These are phyloP conservation scores for Micromesistius poutassou DNA, from an alignment of 2,797 vertebrate species.

Conservation along the genomic window DNA sequence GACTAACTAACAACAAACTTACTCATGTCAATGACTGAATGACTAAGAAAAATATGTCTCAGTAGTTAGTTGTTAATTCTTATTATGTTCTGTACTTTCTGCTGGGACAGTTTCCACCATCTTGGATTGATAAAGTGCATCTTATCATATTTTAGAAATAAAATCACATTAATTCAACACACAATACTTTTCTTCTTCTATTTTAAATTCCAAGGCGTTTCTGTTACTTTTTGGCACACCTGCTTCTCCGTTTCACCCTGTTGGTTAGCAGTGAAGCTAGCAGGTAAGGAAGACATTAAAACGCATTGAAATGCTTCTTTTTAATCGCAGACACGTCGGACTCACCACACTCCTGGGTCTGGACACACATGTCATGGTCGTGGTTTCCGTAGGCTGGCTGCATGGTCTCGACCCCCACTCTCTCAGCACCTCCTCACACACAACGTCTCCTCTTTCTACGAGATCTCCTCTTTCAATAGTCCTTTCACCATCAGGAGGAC, in stretches of 20 bases:
- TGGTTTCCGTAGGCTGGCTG: constrained; percentile 54
- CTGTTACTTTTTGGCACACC: neutral
- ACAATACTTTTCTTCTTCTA: neutral
- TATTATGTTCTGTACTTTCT: too few species aligned
- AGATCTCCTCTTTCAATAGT: neutral
- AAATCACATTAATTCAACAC: neutral
- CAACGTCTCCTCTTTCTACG: neutral
- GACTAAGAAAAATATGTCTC: too few species aligned
- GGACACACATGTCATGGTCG: constrained; percentile 58
- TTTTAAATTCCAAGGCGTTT: neutral
- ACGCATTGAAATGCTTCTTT: neutral
- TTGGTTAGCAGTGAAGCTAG: neutral
- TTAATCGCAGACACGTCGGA: neutral
- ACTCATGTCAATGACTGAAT: too few species aligned
- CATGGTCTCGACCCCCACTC: constrained; percentile 40
- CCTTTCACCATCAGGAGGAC: neutral
- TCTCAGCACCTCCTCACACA: neutral
- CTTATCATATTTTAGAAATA: too few species aligned
- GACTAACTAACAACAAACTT: neutral
- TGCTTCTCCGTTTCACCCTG: neutral
- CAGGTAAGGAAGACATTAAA: neutral
- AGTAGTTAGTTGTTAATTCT: too few species aligned
- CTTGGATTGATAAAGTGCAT: too few species aligned
- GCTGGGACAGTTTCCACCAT: too few species aligned
- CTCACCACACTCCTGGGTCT: constrained; percentile 62